These are phyloP conservation scores for Drosophila jambulina DNA, from an alignment of 1,140 invertebrate species.

Conservation along the genomic window DNA sequence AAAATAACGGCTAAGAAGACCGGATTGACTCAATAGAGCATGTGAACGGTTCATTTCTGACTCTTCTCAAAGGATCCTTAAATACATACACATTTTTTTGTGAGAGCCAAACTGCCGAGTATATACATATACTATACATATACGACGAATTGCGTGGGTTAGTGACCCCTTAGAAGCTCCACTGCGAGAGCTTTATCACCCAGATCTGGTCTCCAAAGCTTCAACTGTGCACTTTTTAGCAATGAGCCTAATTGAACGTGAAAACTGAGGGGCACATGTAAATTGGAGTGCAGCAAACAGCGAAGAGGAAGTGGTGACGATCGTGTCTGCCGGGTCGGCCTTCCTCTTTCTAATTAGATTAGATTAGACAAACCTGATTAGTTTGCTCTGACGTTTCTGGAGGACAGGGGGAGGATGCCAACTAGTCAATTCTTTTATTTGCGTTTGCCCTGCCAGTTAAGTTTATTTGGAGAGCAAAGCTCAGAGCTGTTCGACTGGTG, in stretches of 20 bases:
- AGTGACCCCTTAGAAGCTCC: constrained; percentile 28
- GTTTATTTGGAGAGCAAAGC: constrained; percentile 36
- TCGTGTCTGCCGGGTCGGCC: constrained; percentile 11
- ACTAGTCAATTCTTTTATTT: constrained; percentile 25
- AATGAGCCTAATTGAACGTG: constrained; percentile 39
- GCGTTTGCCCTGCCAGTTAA: constrained; percentile 21
- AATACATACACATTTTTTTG: not conserved
- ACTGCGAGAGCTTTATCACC: constrained; percentile 28
- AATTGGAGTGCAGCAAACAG: constrained; percentile 15
- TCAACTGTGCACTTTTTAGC: constrained; percentile 24
- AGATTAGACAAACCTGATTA: constrained; percentile 70
- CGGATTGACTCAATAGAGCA: not conserved
- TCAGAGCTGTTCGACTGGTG: constrained; percentile 13
- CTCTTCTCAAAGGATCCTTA: not conserved
- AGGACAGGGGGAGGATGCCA: constrained; percentile 12
- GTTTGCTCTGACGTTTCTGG: constrained; percentile 25
- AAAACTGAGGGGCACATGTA: constrained; percentile 4
- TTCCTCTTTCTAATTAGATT: constrained; percentile 64
- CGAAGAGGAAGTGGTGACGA: constrained; percentile 29
- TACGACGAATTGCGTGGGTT: constrained; percentile 6
- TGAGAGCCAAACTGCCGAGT: not conserved
- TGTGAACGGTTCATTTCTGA: too few relatives aligned
- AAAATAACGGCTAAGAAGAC: too few relatives aligned
- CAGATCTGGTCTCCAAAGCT: constrained; percentile 15
- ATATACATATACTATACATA: too few relatives aligned